phyloP scores from a whole-genome alignment of 2,888 invertebrate species.

The Apamea crenata region DNA sequence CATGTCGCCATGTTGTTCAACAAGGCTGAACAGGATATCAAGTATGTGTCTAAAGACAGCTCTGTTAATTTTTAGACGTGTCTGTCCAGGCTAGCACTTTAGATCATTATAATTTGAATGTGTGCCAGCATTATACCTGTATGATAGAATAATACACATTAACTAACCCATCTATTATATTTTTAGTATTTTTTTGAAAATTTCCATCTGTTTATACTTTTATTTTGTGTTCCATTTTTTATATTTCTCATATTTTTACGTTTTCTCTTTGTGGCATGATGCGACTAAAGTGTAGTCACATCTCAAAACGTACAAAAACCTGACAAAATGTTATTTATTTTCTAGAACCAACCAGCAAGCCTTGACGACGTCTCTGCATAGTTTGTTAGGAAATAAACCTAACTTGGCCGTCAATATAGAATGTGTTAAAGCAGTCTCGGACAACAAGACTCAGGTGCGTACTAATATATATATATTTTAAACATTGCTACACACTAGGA shows the following conservation, averaged over 20 bases:
- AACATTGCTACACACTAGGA: too few species aligned
- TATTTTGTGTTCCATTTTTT: background rate
- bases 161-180: too few species aligned
- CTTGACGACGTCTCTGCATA: conserved; percentile 91
- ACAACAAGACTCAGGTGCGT: conserved; percentile 93
- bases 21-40: conserved; percentile 95
- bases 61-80: background rate
- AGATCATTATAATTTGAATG: background rate
- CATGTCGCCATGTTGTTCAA: conserved; percentile 96
- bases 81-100: background rate
- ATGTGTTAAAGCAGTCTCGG: conserved; percentile 94
- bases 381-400: conserved; percentile 95
- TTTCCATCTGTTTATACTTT: background rate
- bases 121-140: background rate
- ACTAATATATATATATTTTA: too few species aligned
- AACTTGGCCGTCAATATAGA: conserved; percentile 95
- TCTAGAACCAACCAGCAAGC: conserved; percentile 93
- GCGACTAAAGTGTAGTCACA: background rate
- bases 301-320: background rate
- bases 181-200: too few species aligned
- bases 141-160: background rate
- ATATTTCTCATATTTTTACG: background rate
- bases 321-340: conserved; percentile 14
- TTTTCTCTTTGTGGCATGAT: background rate
- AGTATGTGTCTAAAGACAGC: conserved; percentile 84